Evolutionary conservation across 2,113 vertebrate species (phyloP).

Genomic region (Microtus pennsylvanicus): DNA sequence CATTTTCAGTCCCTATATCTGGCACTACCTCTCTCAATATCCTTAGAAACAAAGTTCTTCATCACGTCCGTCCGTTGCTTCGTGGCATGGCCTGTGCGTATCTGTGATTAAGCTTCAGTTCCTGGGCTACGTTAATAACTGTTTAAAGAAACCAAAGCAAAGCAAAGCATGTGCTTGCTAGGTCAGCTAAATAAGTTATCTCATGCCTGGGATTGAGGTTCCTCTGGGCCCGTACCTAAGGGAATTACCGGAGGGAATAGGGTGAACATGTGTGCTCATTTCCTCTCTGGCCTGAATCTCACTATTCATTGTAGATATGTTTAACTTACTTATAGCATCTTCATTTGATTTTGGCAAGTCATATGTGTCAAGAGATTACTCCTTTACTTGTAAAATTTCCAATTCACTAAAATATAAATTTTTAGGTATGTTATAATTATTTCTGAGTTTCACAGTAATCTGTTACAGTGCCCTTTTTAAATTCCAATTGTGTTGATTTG

Average conservation of each 20-base stretch:
- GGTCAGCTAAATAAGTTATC: background rate
- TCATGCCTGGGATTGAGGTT: background rate
- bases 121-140: background rate
- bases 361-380: background rate
- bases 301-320: background rate
- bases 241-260: background rate
- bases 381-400: background rate
- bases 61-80: rapidly evolving
- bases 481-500: background rate
- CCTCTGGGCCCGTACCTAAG: background rate
- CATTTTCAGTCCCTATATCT: background rate
- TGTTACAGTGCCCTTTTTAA: background rate
- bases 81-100: background rate
- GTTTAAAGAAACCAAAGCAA: background rate
- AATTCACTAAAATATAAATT: background rate
- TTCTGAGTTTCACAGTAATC: background rate
- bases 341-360: background rate
- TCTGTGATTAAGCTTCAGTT: background rate
- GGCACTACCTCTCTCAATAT: background rate
- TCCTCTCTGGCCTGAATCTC: background rate
- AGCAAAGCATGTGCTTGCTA: background rate
- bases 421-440: background rate
- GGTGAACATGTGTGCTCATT: background rate
- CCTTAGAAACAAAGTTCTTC: background rate
- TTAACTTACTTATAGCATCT: background rate